Evolutionary conservation across 2,113 vertebrate species (phyloP).

Genomic region (Grammomys surdaster): DNA sequence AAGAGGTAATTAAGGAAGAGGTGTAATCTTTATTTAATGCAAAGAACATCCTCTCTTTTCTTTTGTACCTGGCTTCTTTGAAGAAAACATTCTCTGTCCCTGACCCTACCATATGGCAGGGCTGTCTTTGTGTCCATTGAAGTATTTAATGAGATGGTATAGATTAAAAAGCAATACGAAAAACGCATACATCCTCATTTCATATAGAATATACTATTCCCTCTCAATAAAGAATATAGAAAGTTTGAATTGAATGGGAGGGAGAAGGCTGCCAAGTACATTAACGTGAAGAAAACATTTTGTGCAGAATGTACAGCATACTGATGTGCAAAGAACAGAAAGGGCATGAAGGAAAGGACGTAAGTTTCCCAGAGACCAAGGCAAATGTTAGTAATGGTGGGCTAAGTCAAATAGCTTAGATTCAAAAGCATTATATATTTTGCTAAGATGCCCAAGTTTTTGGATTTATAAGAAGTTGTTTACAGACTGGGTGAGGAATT

Average conservation of each 20-base stretch:
- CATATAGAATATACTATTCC: background rate
- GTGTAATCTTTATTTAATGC: conserved; percentile 66
- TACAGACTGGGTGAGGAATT: background rate
- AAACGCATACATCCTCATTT: background rate
- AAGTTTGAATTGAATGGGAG: background rate
- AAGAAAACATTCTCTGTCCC: background rate
- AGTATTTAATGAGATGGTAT: background rate
- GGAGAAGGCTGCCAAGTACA: background rate
- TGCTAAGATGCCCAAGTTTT: background rate
- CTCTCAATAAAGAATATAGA: background rate
- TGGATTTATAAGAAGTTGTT: background rate
- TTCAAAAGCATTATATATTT: background rate
- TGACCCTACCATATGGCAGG: too few species aligned
- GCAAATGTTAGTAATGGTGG: background rate
- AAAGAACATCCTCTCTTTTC: conserved; percentile 50
- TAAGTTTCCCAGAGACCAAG: background rate
- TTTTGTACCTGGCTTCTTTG: background rate
- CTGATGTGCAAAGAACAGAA: background rate
- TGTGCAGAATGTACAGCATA: background rate
- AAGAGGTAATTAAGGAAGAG: conserved; percentile 68
- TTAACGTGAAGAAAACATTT: background rate
- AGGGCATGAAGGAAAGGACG: rapidly evolving
- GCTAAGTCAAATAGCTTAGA: background rate
- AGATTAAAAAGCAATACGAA: background rate
- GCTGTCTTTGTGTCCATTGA: background rate